Evolutionary conservation across 2,113 vertebrate species (phyloP), one percentile per base, ranked within the genome.

Genomic region (Oenanthe oenanthe): DNA sequence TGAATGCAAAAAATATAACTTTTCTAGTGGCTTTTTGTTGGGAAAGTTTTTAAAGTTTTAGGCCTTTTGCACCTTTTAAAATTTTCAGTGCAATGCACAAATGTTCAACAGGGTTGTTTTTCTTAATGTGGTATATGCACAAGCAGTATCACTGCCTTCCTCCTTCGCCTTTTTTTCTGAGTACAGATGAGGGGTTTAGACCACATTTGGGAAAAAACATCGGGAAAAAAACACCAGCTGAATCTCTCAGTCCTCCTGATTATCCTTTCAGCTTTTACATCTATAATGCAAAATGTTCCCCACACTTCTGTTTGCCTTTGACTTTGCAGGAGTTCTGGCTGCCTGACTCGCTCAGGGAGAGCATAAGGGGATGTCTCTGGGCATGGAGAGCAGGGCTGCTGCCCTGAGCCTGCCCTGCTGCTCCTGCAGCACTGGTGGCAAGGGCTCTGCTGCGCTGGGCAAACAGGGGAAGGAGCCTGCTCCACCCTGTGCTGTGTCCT

Each of bases 341-440:
- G 43, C 77, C 48, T 29, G 47, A 13, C 42, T 50, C 0, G 3
- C 0, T 0, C 68, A 73, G 2, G 4, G 13, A 5, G 29, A 32
- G 45, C 72, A 72, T 11, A 9, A 38, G 15, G 29, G 14, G n/a
- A 10, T 25, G 34, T 17, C 63, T 85, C 3, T 31, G 14, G 31
- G 12, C 17, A 5, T 9, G 32, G 48, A 22, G 36, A 65, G 56
- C 50, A 47, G 48, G 15, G 66, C 15, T 68, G 45, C 61, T 85
- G 34, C 28, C 45, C 43, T 9, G 13, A 22, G 14, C 57, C 57
- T 38, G 21, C 20, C 31, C 21, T 25, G 31, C 72, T 36, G n/a
- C 47, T 12, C 61, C 70, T 25, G 4, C 21, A 26, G 7, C 0
- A 0, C 2, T 28, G 28, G 14, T 0, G 0, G 47, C 0, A 0